Percentiles rank a stretch among this genome's conserved stretches.
These are phyloP conservation scores for Sycobia sp. DNA, from an alignment of 1,140 invertebrate genomes.

Conservation along the genomic window DNA sequence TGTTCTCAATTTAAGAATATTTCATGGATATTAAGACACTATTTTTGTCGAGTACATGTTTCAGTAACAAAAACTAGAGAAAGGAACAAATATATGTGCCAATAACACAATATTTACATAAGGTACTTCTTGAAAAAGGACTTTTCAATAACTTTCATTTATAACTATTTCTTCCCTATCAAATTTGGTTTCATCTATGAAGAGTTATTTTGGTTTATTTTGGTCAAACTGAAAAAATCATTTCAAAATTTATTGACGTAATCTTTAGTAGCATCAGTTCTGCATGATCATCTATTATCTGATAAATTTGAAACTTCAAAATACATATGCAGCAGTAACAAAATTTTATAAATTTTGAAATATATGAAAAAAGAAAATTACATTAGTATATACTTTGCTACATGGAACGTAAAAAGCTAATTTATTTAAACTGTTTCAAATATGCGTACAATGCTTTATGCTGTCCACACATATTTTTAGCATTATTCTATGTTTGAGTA, in stretches of 20 bases:
- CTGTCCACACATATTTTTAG: too few relatives aligned
- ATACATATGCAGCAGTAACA: slow-evolving; percentile 85
- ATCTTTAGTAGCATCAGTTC: slow-evolving; percentile 83
- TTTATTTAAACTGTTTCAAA: too few relatives aligned
- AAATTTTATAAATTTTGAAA: too few relatives aligned
- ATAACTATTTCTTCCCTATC: slow-evolving; percentile 70
- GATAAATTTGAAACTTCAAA: slow-evolving; percentile 94
- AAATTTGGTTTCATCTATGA: slow-evolving; percentile 87
- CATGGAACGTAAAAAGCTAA: too few relatives aligned
- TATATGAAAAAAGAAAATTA: too few relatives aligned
- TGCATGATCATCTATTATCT: slow-evolving; percentile 69
- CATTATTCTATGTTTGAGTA: too few relatives aligned
- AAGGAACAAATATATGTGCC: background rate
- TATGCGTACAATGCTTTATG: too few relatives aligned
- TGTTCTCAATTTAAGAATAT: slow-evolving; percentile 56
- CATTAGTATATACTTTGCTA: too few relatives aligned
- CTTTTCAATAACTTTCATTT: slow-evolving; percentile 81
- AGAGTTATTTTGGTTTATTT: too few relatives aligned
- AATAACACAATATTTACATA: slow-evolving; percentile 62
- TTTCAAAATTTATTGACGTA: too few relatives aligned
- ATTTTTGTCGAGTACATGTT: background rate
- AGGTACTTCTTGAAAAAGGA: slow-evolving; percentile 82
- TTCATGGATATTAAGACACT: too few relatives aligned
- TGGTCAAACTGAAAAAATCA: too few relatives aligned
- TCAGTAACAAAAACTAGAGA: background rate